These are phyloP conservation scores for Rosalia funebris DNA, from an alignment of 2,888 invertebrate genomes.

Conservation along the genomic window DNA sequence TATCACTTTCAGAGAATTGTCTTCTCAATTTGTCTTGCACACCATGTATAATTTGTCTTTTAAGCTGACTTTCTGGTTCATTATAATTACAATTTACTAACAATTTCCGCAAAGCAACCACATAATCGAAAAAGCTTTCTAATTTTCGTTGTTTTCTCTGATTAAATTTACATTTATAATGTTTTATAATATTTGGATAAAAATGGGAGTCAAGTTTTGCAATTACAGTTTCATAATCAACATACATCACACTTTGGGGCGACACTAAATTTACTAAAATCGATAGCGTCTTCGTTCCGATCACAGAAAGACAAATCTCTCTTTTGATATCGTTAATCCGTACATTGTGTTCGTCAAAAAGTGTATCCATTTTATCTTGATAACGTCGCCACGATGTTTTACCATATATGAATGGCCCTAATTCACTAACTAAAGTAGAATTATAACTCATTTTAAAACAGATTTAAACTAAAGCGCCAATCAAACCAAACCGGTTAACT, in stretches of 20 bases:
- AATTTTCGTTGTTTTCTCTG: slow-evolving; percentile 18
- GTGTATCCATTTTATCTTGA: slow-evolving; percentile 23
- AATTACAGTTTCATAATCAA: slow-evolving; percentile 23
- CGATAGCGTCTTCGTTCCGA: slow-evolving; percentile 22
- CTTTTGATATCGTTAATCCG: slow-evolving; percentile 3
- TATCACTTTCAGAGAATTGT: neutral
- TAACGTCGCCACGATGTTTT: slow-evolving; percentile 31
- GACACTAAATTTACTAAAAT: slow-evolving; percentile 14
- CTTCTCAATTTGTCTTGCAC: neutral
- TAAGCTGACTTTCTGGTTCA: slow-evolving; percentile 1
- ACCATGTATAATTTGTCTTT: slow-evolving; percentile 5
- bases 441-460: slow-evolving; percentile 28
- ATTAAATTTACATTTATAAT: slow-evolving; percentile 25
- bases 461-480: no score
- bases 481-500: no score
- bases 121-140: slow-evolving; percentile 32
- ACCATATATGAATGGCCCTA: slow-evolving; percentile 25
- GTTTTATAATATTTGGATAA: slow-evolving; percentile 27
- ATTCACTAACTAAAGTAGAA: slow-evolving; percentile 22
- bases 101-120: slow-evolving; percentile 29
- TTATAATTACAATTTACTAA: slow-evolving; percentile 22
- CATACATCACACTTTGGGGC: slow-evolving; percentile 25
- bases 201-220: slow-evolving; percentile 28
- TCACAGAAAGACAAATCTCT: slow-evolving; percentile 19
- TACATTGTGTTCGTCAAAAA: slow-evolving; percentile 9